Evolutionary conservation across 2,888 invertebrate genomes (phyloP), one percentile per base, ranked within the genome.

Genomic region (Archips xylosteana): DNA sequence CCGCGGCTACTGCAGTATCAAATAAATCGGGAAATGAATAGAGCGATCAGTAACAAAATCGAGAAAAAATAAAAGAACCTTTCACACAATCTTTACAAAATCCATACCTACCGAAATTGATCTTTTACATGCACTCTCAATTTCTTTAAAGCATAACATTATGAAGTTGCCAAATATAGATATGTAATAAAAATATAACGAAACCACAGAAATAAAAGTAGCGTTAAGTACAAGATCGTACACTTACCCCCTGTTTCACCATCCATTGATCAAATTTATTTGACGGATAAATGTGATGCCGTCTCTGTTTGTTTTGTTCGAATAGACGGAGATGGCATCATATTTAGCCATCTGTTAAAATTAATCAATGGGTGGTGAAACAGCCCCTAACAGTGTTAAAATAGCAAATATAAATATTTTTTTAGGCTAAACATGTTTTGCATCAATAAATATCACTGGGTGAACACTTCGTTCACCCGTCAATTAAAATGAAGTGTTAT

Each of bases 211-310:
- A 54, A 54, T 15, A 32, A 32, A 57, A 32, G 32, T 57, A 2
- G 57, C 32, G 23, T 57, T 57, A 57, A 57, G 57, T 57, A 57
- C 57, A 10, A 9, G 32, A 57, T 57, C 12, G 57, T 57, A 57
- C 57, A 57, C 9, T 57, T 57, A n/a, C n/a, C n/a, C n/a, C n/a
- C n/a, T n/a, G n/a, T n/a, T n/a, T n/a, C n/a, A n/a, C n/a, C n/a
- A n/a, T n/a, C n/a, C n/a, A n/a, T n/a, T n/a, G n/a, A n/a, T n/a
- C n/a, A n/a, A n/a, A n/a, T n/a, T n/a, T n/a, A n/a, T n/a, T n/a
- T n/a, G n/a, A n/a, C n/a, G n/a, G n/a, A n/a, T n/a, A n/a, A n/a
- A n/a, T n/a, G n/a, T n/a, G n/a, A n/a, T n/a, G n/a, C n/a, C n/a
- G n/a, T n/a, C n/a, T n/a, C n/a, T n/a, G n/a, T n/a, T n/a, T n/a